phyloP scores from a whole-genome alignment of 2,113 vertebrate species.

The Callorhinus ursinus region DNA sequence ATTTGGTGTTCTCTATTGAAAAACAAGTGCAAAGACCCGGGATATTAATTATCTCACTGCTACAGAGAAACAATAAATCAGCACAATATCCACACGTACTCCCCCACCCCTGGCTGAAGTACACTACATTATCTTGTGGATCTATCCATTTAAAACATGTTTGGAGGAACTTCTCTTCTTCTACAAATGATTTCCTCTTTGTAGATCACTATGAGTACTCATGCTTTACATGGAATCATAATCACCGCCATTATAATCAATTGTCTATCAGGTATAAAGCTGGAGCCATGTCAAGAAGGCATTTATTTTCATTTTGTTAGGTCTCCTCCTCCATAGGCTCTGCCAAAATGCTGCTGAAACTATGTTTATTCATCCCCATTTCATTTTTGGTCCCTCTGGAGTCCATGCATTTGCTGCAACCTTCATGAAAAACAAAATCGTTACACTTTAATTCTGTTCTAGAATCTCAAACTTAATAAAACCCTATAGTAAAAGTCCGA shows the following conservation, averaged over 20 bases:
- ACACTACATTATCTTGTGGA: neutral
- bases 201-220: neutral
- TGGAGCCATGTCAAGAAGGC: constrained; percentile 29
- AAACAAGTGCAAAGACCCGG: constrained; percentile 45
- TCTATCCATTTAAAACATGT: neutral
- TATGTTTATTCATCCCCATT: constrained; percentile 44
- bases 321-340: neutral
- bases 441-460: neutral
- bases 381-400: neutral
- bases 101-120: neutral
- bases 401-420: neutral
- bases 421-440: constrained; percentile 48
- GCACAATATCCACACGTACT: constrained; percentile 44
- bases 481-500: neutral
- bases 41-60: constrained; percentile 46
- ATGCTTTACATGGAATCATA: neutral
- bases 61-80: constrained; percentile 52
- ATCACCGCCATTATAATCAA: constrained; percentile 46
- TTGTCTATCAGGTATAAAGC: constrained; percentile 2
- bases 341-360: constrained; percentile 45
- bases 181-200: constrained; percentile 6
- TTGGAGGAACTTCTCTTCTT: neutral
- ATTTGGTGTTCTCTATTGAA: constrained; percentile 10
- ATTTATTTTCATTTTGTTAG: constrained; percentile 55
- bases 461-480: constrained; percentile 56